phyloP scores from a whole-genome alignment of 2,113 vertebrate genomes.

The Bothrops jararaca region DNA sequence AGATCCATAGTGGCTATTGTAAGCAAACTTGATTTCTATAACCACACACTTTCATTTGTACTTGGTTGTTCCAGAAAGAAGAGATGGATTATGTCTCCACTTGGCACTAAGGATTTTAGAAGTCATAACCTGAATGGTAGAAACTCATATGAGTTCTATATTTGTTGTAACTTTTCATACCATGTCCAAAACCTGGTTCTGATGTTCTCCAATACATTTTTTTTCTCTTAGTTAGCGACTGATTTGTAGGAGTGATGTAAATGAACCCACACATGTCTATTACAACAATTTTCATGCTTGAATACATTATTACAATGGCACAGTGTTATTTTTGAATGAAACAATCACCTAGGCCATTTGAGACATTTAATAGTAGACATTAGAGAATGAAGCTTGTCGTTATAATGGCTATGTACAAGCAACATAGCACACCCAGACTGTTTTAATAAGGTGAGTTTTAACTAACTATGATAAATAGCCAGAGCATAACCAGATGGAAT shows the following conservation, averaged over 20 bases:
- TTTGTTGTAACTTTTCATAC: not conserved
- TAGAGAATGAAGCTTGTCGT: not conserved
- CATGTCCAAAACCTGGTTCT: not conserved
- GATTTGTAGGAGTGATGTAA: not conserved
- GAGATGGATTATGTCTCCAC: not conserved
- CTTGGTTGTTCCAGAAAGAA: not conserved
- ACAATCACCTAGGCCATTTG: not conserved
- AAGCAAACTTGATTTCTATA: not conserved
- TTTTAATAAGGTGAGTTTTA: not conserved
- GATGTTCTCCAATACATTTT: not conserved
- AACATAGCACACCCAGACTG: not conserved
- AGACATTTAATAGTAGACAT: not conserved
- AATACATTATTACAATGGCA: rapidly evolving
- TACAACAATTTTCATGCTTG: not conserved
- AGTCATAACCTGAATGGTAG: not conserved
- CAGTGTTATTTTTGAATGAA: not conserved
- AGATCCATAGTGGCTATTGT: not conserved
- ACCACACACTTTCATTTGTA: not conserved
- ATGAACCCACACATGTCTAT: not conserved
- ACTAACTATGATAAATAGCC: not conserved
- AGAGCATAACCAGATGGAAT: not conserved
- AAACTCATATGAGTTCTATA: not conserved
- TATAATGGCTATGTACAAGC: not conserved
- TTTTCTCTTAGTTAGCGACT: not conserved
- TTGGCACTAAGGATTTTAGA: not conserved